Conservation (phyloP, 2,888 invertebrate genomes). For the Geophilus truncorum region DNA sequence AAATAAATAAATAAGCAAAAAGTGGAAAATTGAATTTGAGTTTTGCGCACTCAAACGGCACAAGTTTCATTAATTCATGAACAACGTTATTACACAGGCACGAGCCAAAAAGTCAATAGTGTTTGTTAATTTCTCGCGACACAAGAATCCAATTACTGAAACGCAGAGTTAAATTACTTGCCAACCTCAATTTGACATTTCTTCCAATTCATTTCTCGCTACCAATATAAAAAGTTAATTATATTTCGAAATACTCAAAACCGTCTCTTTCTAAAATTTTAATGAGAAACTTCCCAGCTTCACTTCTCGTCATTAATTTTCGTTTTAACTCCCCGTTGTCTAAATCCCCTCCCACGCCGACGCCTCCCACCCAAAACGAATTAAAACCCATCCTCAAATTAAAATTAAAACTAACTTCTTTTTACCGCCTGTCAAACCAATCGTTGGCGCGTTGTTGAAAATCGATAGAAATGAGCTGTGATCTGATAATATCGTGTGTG, state of each 20-base stretch:
- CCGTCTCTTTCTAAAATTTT: neutral
- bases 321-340: neutral
- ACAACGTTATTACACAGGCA: neutral
- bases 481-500: no score
- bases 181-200: constrained; percentile 25
- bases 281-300: constrained; percentile 14
- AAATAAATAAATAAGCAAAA: neutral
- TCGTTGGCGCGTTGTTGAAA: no score
- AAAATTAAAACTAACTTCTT: neutral
- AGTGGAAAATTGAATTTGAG: neutral
- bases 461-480: no score
- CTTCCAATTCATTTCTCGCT: neutral
- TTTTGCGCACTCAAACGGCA: neutral
- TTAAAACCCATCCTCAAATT: neutral
- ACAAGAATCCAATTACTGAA: constrained; percentile 8
- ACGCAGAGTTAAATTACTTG: neutral
- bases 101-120: neutral
- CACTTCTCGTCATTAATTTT: neutral
- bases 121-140: neutral
- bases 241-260: neutral
- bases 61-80: neutral
- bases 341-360: neutral
- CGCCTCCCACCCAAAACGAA: neutral
- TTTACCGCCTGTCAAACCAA: neutral
- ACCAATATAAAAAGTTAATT: constrained; percentile 1